Evolutionary conservation across 2,888 invertebrate species (phyloP).

Genomic region (Carterocephalus palaemon): DNA sequence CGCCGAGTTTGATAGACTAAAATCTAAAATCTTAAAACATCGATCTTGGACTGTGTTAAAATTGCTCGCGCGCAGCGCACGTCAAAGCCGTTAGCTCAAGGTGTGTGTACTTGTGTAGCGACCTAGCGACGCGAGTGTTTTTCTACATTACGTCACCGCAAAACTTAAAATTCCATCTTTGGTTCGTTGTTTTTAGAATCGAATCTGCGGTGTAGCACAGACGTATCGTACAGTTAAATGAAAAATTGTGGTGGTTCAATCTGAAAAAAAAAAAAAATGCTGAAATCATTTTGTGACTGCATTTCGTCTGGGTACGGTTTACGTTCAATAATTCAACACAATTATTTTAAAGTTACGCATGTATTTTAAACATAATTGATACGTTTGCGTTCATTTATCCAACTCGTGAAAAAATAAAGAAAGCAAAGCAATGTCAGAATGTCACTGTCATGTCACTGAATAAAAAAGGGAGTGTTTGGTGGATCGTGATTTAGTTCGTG

Average conservation of each 20-base stretch:
- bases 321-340: slow-evolving; percentile 12
- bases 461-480: no score
- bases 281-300: slow-evolving; percentile 71
- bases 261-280: slow-evolving; percentile 47
- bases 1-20: no score
- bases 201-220: slow-evolving; percentile 20
- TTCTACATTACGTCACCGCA: slow-evolving; percentile 67
- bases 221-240: slow-evolving; percentile 33
- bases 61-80: slow-evolving; percentile 21
- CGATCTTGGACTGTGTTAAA: slow-evolving; percentile 7
- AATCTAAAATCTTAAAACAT: no score
- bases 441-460: no score
- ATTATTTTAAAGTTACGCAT: no score
- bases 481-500: no score
- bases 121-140: slow-evolving; percentile 47
- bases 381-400: no score
- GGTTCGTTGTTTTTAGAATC: slow-evolving; percentile 13
- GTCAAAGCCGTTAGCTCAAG: slow-evolving; percentile 30
- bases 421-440: no score
- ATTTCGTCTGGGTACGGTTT: slow-evolving; percentile 57
- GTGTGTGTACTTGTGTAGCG: no score
- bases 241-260: slow-evolving; percentile 32
- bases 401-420: no score
- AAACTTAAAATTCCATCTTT: slow-evolving; percentile 38
- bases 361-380: no score